Base-by-base conservation (phyloP, 2,113 vertebrate species). In the Amazona guildingii region DNA sequence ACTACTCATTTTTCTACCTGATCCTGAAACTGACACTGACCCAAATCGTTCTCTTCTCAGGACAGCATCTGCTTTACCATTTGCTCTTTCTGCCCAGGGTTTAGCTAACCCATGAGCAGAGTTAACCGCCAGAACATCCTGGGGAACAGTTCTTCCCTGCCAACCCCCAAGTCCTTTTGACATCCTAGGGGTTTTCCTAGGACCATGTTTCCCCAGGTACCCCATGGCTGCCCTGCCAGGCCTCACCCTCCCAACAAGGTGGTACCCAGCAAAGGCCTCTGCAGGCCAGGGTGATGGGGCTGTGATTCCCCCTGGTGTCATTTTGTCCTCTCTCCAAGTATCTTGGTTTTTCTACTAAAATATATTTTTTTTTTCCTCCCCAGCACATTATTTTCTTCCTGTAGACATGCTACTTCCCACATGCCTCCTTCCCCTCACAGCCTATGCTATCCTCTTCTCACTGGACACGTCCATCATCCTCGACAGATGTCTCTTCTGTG, bases 301-400 rank as follows among this genome's bases (percentile, higher is more conserved):
- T 33, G 10, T 3, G 3, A 6, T 17, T 69, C 24, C 27, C 31
- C 16, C 23, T 4, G 18, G 9, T 18, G 16, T 19, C 8, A 8
- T 28, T 28, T 8, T 43, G 39, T 39, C 11, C 13, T 16, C 48
- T 44, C 66, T n/a, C 33, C 29, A 29, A 7, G 10, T 33, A 29
- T 2, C 3, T 15, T 28, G 17, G 2, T 13, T 76, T 76, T 73
- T 31, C 3, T 3, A 11, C 37, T n/a, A 8, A 6, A 49, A 6
- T 1, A 13, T 17, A 6, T 4, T 1, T 2, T 52, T 83, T 83
- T 44, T 49, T 41, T 11, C 23, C 25, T 43, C 20, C 20, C 2
- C 0, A 6, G 1, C 1, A 28, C 0, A 0, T 35, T 6, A 3
- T 7, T 52, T 70, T n/a, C 37, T 61, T 7, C 21, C 43, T 7